A percentile compares a stretch with the other conserved stretches of the same genome.
These are phyloP conservation scores for Zoanthus gigantus DNA, from an alignment of 92 coral and sea anemone genomes.

Conservation along the genomic window DNA sequence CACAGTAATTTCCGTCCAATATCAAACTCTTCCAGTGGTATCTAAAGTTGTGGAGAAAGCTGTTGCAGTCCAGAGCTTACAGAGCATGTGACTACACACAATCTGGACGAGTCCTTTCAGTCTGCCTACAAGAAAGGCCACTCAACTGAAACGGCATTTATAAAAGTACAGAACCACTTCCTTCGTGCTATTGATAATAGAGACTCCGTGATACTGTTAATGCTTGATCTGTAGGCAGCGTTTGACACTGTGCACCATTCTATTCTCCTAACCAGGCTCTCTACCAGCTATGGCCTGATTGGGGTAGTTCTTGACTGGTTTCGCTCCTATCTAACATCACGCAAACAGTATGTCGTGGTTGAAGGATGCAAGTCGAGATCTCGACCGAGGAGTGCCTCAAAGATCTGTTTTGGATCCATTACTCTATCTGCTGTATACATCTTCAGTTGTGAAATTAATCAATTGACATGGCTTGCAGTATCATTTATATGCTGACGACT, in stretches of 20 bases:
- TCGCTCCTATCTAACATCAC: no score
- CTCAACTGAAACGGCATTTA: neutral
- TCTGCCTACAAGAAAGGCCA: no score
- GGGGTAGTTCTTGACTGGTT: slow-evolving; percentile 21
- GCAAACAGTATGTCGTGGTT: neutral
- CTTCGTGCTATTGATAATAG: neutral
- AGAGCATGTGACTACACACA: no score
- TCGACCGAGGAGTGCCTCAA: neutral
- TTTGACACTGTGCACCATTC: slow-evolving; percentile 4
- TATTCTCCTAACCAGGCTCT: slow-evolving; percentile 7
- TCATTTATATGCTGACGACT: neutral
- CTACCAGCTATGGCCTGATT: slow-evolving; percentile 34
- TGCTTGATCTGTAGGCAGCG: neutral
- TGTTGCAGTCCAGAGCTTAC: neutral
- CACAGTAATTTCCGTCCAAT: no score
- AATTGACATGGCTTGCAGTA: neutral
- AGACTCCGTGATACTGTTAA: neutral
- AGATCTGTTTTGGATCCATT: neutral
- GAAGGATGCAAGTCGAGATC: no score
- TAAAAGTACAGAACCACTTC: neutral
- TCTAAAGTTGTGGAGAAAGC: no score
- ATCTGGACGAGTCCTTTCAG: no score
- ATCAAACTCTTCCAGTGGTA: no score
- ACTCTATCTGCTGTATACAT: neutral
- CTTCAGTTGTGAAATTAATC: neutral